Evolutionary conservation across 2,797 vertebrate species (phyloP).

Genomic region (Fistularia tabacaria): DNA sequence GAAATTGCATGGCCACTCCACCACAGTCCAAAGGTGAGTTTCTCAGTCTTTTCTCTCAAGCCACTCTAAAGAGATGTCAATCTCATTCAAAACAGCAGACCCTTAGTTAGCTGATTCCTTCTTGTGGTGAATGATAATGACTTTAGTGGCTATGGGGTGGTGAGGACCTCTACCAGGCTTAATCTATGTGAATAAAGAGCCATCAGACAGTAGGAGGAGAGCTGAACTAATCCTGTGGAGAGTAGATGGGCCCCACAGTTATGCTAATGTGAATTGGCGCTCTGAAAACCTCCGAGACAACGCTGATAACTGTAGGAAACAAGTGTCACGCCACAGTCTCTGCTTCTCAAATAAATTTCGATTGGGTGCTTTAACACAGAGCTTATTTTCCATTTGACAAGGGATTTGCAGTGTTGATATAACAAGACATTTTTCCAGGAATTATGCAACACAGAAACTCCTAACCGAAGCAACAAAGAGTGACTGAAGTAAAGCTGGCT

Average conservation of each 20-base stretch:
- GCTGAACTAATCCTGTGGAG: constrained; percentile 72
- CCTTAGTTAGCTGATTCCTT: constrained; percentile 56
- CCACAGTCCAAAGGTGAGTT: constrained; percentile 53
- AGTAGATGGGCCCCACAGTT: constrained; percentile 67
- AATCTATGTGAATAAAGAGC: constrained; percentile 67
- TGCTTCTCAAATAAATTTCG: constrained; percentile 53
- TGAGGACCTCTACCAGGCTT: constrained; percentile 61
- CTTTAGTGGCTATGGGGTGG: constrained; percentile 55
- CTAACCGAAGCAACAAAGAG: constrained; percentile 52
- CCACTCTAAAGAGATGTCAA: constrained; percentile 68
- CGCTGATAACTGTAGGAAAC: constrained; percentile 43
- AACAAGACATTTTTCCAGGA: constrained; percentile 55
- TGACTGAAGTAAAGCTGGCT: constrained; percentile 39
- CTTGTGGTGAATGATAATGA: constrained; percentile 74
- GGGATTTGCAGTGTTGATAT: constrained; percentile 55
- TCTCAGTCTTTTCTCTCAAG: constrained; percentile 50
- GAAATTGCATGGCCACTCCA: constrained; percentile 51
- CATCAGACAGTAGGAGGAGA: constrained; percentile 73
- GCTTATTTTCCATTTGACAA: constrained; percentile 38
- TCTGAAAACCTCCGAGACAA: constrained; percentile 43
- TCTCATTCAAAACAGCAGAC: constrained; percentile 55
- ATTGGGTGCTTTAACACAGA: constrained; percentile 53
- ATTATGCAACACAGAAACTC: constrained; percentile 59
- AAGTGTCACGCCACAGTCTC: constrained; percentile 54
- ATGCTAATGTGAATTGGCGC: constrained; percentile 65